Percentiles rank a stretch among this genome's conserved stretches.
Evolutionary conservation across 2,113 vertebrate genomes (phyloP).

Genomic region (Mobula birostris): DNA sequence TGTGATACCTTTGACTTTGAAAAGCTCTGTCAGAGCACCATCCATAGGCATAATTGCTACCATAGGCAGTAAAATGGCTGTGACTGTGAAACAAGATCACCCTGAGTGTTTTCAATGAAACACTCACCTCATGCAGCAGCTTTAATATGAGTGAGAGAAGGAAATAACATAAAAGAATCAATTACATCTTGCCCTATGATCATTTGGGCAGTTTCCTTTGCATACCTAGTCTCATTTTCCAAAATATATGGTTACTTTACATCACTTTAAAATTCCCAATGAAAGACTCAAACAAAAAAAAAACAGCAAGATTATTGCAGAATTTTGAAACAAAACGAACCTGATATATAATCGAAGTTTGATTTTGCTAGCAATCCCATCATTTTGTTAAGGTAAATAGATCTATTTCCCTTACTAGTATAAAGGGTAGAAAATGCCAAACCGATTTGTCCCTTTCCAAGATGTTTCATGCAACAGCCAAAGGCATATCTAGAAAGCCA

Average conservation of each 20-base stretch:
- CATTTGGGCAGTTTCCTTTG: neutral
- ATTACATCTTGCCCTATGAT: neutral
- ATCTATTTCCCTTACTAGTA: neutral
- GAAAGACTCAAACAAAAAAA: neutral
- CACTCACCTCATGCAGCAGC: neutral
- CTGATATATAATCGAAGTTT: neutral
- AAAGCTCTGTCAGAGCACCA: neutral
- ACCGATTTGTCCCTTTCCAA: neutral
- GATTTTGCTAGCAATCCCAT: neutral
- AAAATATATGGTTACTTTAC: neutral
- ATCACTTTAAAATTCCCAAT: neutral
- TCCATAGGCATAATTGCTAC: neutral
- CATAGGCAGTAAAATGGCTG: neutral
- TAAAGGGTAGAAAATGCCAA: neutral
- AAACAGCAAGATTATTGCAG: neutral
- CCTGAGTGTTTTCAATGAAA: conserved; percentile 5
- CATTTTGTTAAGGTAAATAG: neutral
- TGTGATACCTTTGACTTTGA: neutral
- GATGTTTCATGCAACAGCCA: neutral
- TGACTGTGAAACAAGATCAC: neutral
- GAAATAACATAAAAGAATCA: neutral
- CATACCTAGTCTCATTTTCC: neutral
- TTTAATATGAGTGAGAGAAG: neutral
- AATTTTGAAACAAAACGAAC: neutral
- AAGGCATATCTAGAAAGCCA: neutral